Conservation (phyloP, 1,140 invertebrate genomes). For the Rhagoletis pomonella region DNA sequence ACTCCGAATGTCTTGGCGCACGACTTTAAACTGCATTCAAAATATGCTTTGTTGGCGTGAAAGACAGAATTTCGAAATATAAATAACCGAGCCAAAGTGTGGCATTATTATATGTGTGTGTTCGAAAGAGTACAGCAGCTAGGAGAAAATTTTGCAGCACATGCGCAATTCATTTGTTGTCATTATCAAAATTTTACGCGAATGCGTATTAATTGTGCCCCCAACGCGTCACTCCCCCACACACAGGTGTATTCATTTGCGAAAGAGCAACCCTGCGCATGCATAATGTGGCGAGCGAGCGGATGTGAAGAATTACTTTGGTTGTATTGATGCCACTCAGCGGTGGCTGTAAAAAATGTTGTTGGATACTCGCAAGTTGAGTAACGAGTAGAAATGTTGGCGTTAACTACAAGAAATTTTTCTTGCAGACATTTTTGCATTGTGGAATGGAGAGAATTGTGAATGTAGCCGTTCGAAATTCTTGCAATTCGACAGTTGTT, state of each 20-base stretch:
- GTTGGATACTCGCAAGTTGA: too few relatives aligned
- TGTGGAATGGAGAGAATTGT: not conserved
- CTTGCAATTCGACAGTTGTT: not conserved
- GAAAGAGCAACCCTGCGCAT: not conserved
- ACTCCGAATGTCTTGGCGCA: conserved; percentile 57
- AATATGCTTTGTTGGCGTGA: conserved; percentile 32
- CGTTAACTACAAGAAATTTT: too few relatives aligned
- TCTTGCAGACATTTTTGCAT: not conserved
- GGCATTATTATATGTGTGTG: not conserved
- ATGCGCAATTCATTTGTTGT: conserved; percentile 53
- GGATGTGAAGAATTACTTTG: not conserved
- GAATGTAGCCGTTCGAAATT: not conserved
- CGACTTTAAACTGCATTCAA: conserved; percentile 58
- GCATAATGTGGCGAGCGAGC: not conserved
- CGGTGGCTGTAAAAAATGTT: not conserved
- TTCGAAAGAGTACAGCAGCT: conserved; percentile 21
- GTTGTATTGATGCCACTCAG: not conserved
- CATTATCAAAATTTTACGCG: conserved; percentile 50
- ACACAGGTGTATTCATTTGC: conserved; percentile 15
- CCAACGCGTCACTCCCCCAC: not conserved
- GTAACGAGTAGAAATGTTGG: too few relatives aligned
- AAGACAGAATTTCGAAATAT: conserved; percentile 19
- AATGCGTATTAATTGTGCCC: conserved; percentile 57
- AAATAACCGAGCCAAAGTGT: not conserved
- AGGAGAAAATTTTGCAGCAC: not conserved